Percentiles rank a stretch among this genome's conserved stretches.
Conservation (phyloP, 1,140 invertebrate genomes). For the Pollicipes pollicipes region DNA sequence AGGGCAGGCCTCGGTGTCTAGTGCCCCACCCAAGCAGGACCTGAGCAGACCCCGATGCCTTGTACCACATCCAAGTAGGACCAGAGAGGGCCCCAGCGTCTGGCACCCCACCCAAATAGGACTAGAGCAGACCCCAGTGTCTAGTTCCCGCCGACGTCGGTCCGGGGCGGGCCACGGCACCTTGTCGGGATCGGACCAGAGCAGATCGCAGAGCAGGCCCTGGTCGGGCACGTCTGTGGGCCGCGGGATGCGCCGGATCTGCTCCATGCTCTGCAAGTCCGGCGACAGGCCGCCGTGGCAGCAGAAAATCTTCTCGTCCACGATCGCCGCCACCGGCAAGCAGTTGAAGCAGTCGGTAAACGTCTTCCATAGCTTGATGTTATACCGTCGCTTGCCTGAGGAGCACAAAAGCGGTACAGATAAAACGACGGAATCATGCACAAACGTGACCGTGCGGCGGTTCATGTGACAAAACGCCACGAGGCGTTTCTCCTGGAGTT, state of each 20-base stretch:
- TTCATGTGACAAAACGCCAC: too few relatives aligned
- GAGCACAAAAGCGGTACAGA: too few relatives aligned
- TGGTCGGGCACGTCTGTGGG: conserved; percentile 87
- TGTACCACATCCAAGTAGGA: background rate
- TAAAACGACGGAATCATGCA: too few relatives aligned
- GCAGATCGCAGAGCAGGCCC: conserved; percentile 37
- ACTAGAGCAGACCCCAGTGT: conserved; percentile 41
- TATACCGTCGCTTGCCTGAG: conserved; percentile 52
- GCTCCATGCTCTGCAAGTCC: conserved; percentile 34
- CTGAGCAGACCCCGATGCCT: too few relatives aligned
- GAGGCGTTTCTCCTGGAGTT: too few relatives aligned
- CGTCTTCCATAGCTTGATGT: conserved; percentile 96
- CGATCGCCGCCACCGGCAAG: conserved; percentile 84
- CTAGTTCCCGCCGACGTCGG: too few relatives aligned
- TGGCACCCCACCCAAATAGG: conserved; percentile 33
- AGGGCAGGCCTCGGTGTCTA: background rate
- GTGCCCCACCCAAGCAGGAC: background rate
- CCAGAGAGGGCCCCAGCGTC: too few relatives aligned
- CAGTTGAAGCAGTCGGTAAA: conserved; percentile 99
- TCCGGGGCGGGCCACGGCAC: too few relatives aligned
- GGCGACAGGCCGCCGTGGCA: conserved; percentile 69
- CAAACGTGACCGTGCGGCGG: too few relatives aligned
- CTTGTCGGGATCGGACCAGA: conserved; percentile 38
- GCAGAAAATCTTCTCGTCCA: conserved; percentile 76
- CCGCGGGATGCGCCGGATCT: conserved; percentile 24